Base-by-base conservation (phyloP, 2,888 invertebrate species). In the Tenthredo notha region DNA sequence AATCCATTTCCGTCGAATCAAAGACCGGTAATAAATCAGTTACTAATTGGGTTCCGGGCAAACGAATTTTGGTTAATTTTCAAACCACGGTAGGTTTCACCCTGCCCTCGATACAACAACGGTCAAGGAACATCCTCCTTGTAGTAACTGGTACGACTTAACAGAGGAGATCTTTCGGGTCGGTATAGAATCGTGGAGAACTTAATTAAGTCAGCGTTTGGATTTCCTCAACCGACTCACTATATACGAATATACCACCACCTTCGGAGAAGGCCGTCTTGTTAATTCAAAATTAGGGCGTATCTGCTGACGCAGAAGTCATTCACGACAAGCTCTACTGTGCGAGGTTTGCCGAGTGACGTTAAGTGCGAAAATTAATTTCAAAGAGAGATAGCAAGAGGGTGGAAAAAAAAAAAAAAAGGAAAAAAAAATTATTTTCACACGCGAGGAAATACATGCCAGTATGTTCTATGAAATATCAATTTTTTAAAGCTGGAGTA, bases 231-330 rank as follows among this genome's bases (percentile, higher is more conserved):
- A 29, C 40, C 72, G 21, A 74, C 29, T 10, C n/a, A 6, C 43
- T 21, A 10, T 12, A 33, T 15, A 25, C 21, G 65, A 12, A 25
- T 65, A 29, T 25, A 61, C 61, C 12, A 2, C 25, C 12, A 10
- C 72, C 40, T 29, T 37, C 7, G 37, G 37, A 25, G 70, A 33
- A 15, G 3, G 50, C 37, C n/a, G 18, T 43, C 47, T 75, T 50
- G 77, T 77, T 77, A 77, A 77, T 77, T 77, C 77, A 29, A 50
- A 50, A 77, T 25, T 77, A 29, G 6, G 50, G 40, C 43, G 43
- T 43, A 43, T 12, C 50, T 18, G 25, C 33, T 77, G 47, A 77
- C 43, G 50, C 12, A 12, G 15, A 77, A 37, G 21, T 50, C 29
- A 15, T 47, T 29, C 50, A 12, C 75, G 21, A n/a, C n/a, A 15